Percentiles rank a stretch among this genome's conserved stretches.
phyloP scores from a whole-genome alignment of 2,113 vertebrate species.

The Stigmatopora nigra region DNA sequence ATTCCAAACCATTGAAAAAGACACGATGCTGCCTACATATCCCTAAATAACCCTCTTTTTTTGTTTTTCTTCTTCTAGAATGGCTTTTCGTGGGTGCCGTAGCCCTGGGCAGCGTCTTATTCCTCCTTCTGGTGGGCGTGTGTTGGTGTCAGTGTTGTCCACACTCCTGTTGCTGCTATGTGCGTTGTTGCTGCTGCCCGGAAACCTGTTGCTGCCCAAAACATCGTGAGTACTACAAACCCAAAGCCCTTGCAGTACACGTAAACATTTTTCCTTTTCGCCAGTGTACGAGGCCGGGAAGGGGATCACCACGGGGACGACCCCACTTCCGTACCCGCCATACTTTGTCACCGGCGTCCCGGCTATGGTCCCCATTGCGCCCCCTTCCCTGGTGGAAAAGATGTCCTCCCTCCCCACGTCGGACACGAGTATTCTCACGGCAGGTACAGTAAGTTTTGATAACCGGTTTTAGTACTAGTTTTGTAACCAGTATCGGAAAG shows the following conservation, averaged over 20 bases:
- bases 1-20: not conserved
- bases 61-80: slow-evolving; percentile 65
- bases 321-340: slow-evolving; percentile 77
- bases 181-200: slow-evolving; percentile 90
- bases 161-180: slow-evolving; percentile 93
- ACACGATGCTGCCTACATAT: not conserved
- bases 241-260: not conserved
- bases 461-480: too few relatives aligned
- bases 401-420: slow-evolving; percentile 73
- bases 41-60: not conserved
- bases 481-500: too few relatives aligned
- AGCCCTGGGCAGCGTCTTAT: slow-evolving; percentile 76
- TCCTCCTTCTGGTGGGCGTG: slow-evolving; percentile 84
- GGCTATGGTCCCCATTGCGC: slow-evolving; percentile 77
- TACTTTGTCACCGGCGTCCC: slow-evolving; percentile 89
- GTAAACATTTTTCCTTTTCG: not conserved
- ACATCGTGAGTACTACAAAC: slow-evolving; percentile 75
- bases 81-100: slow-evolving; percentile 91
- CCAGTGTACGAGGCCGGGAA: slow-evolving; percentile 95
- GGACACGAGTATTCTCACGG: slow-evolving; percentile 49
- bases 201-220: slow-evolving; percentile 94
- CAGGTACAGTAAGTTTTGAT: slow-evolving; percentile 42
- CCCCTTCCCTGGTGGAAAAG: slow-evolving; percentile 85
- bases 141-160: slow-evolving; percentile 99
- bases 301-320: slow-evolving; percentile 78